A percentile compares a stretch with the other conserved stretches of the same genome.
phyloP scores from a whole-genome alignment of 2,888 invertebrate genomes.

The Spisula subtruncata region DNA sequence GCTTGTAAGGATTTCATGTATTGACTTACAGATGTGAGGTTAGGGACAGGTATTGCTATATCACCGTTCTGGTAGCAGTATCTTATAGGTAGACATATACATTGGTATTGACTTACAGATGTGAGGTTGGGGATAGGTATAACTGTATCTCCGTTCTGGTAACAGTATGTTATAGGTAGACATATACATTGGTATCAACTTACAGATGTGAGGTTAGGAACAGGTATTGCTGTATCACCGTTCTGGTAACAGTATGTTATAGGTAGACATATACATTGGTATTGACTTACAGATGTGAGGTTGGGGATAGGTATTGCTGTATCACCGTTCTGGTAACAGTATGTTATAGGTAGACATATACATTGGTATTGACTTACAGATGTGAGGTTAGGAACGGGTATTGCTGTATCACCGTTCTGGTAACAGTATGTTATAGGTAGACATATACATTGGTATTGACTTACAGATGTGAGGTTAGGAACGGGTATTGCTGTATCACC shows the following conservation, averaged over 20 bases:
- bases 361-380: conserved; percentile 64
- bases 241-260: too few species aligned
- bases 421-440: too few species aligned
- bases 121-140: conserved; percentile 42
- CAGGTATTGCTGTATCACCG: conserved; percentile 61
- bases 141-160: conserved; percentile 74
- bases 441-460: not conserved
- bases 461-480: conserved; percentile 61
- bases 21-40: conserved; percentile 60
- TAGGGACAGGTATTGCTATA: conserved; percentile 37
- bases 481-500: conserved; percentile 65
- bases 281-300: conserved; percentile 61
- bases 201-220: conserved; percentile 59
- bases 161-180: conserved; percentile 79
- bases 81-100: not conserved
- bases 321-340: too few species aligned
- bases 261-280: conserved; percentile 1
- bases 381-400: conserved; percentile 41
- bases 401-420: conserved; percentile 66
- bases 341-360: not conserved
- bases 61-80: too few species aligned
- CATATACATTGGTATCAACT: conserved; percentile 81
- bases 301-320: conserved; percentile 40
- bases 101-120: conserved; percentile 55
- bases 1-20: too few species aligned